These are phyloP conservation scores for Drosophila kikkawai DNA, from an alignment of 1,140 invertebrate species.

Conservation along the genomic window DNA sequence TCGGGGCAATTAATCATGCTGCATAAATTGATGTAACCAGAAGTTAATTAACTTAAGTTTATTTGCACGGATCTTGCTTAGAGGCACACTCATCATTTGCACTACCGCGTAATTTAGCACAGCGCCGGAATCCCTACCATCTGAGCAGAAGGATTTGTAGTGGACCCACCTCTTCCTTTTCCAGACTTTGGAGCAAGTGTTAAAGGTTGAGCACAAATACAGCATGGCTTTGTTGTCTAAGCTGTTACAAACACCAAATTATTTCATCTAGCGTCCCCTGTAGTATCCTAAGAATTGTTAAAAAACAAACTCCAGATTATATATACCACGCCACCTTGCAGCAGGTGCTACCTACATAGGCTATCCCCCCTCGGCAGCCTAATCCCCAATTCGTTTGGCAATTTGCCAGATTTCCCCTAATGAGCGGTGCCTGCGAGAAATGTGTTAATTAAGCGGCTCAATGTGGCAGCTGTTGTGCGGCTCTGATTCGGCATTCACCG, in stretches of 20 bases:
- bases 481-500: conserved; percentile 60
- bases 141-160: neutral
- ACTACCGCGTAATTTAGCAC: conserved; percentile 8
- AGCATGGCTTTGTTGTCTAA: neutral
- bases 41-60: conserved; percentile 81
- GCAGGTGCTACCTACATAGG: conserved; percentile 20
- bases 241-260: too few species aligned
- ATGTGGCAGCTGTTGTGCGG: conserved; percentile 59
- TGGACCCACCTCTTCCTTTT: neutral
- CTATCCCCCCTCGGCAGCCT: conserved; percentile 4
- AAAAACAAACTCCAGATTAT: neutral
- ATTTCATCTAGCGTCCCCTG: neutral
- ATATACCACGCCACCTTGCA: neutral
- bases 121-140: conserved; percentile 5
- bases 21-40: conserved; percentile 80
- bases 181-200: neutral
- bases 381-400: conserved; percentile 24
- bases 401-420: conserved; percentile 45
- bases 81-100: conserved; percentile 45
- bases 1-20: conserved; percentile 74
- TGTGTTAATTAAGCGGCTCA: conserved; percentile 66
- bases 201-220: neutral
- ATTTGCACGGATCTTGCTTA: conserved; percentile 67
- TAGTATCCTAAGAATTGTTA: neutral
- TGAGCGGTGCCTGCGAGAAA: conserved; percentile 36